Evolutionary conservation across 2,888 invertebrate species (phyloP).

Genomic region (Tetragonula carbonaria): DNA sequence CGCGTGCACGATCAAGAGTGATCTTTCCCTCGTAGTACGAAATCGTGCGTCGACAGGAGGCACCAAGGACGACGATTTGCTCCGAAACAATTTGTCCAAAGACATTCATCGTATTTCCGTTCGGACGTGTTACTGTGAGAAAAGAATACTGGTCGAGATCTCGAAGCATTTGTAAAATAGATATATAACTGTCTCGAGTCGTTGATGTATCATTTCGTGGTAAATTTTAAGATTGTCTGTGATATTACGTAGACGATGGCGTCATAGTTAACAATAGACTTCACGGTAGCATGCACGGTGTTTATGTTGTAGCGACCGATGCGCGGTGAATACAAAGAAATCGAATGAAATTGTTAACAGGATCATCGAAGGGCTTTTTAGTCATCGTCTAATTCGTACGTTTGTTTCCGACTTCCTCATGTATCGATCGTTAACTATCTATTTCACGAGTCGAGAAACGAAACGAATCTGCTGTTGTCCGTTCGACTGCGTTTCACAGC

Average conservation of each 20-base stretch:
- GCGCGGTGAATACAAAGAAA: conserved; percentile 16
- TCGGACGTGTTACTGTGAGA: neutral
- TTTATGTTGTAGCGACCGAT: neutral
- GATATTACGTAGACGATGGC: conserved; percentile 70
- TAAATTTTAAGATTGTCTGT: conserved; percentile 73
- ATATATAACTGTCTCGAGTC: conserved; percentile 20
- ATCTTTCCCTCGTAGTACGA: neutral
- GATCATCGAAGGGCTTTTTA: neutral
- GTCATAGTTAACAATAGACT: conserved; percentile 58
- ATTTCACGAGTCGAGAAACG: neutral
- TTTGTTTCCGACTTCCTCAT: conserved; percentile 11
- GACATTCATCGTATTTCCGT: neutral
- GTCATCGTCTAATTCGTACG: conserved; percentile 18
- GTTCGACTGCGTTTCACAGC: no score
- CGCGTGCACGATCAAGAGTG: neutral
- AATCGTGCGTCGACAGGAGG: no score
- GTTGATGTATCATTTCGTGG: conserved; percentile 51
- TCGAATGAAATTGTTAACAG: conserved; percentile 4
- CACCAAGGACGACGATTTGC: neutral
- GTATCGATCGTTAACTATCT: neutral
- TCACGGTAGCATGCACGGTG: conserved; percentile 19
- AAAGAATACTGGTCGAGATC: conserved; percentile 1
- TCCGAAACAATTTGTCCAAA: neutral
- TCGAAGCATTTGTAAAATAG: conserved; percentile 18
- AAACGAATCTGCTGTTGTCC: conserved; percentile 1